These are phyloP conservation scores for Pygocentrus nattereri DNA, from an alignment of 2,797 vertebrate genomes.

Conservation along the genomic window DNA sequence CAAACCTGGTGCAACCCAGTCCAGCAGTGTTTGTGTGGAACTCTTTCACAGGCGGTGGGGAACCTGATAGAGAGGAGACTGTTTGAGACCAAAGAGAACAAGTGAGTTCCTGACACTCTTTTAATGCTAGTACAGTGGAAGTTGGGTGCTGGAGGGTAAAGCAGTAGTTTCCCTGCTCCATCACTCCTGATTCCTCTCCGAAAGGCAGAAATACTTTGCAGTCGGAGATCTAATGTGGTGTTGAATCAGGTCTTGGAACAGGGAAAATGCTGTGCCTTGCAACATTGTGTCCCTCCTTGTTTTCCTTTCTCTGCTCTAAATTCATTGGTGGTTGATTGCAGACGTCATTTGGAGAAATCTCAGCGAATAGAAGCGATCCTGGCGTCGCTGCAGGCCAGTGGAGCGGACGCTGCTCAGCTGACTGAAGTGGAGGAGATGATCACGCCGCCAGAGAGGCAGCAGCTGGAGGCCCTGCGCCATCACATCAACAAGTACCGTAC, in stretches of 20 bases:
- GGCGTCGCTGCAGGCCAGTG: conserved; percentile 90
- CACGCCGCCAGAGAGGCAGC: conserved; percentile 90
- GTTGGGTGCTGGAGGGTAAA: too few species aligned
- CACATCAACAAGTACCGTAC: conserved; percentile 91
- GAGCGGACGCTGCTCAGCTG: conserved; percentile 87
- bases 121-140: too few species aligned
- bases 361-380: conserved; percentile 94
- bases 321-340: conserved; percentile 60
- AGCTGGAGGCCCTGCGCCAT: conserved; percentile 86
- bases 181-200: background rate
- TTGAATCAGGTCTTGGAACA: too few species aligned
- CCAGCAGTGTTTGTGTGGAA: background rate
- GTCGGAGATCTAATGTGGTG: too few species aligned
- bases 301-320: too few species aligned
- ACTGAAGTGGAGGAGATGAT: conserved; percentile 98
- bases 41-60: conserved; percentile 82
- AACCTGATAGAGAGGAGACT: conserved; percentile 92
- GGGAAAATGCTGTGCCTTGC: too few species aligned
- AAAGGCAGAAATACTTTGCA: too few species aligned
- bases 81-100: conserved; percentile 92
- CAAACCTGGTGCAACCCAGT: too few species aligned
- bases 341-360: conserved; percentile 93
- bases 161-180: too few species aligned
- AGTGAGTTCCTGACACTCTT: conserved; percentile 78
- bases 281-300: too few species aligned